Evolutionary conservation across 1,140 invertebrate genomes (phyloP).

Genomic region (Drosophila repleta): DNA sequence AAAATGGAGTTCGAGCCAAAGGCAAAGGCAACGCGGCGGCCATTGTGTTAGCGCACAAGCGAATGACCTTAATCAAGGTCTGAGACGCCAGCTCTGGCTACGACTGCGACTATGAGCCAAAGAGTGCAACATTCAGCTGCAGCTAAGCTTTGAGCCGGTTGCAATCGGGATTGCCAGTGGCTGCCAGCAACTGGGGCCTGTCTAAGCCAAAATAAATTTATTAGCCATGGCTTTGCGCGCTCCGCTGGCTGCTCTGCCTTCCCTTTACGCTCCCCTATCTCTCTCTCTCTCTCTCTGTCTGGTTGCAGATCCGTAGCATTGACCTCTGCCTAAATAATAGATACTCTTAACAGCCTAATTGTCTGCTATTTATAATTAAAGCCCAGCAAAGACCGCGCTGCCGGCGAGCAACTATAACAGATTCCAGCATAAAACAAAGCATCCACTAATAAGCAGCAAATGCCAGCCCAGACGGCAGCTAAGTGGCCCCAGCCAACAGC

Average conservation of each 20-base stretch:
- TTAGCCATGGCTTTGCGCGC: conserved; percentile 5
- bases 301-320: conserved; percentile 18
- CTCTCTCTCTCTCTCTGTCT: background rate
- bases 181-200: conserved; percentile 28
- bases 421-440: conserved; percentile 43
- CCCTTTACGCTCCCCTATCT: conserved; percentile 3
- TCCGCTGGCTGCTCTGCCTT: conserved; percentile 5
- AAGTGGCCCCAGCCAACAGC: conserved; percentile 13
- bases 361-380: conserved; percentile 51
- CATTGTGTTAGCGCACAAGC: conserved; percentile 51
- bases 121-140: background rate
- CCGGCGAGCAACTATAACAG: conserved; percentile 35
- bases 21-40: conserved; percentile 20
- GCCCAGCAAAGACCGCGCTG: conserved; percentile 25
- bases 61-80: conserved; percentile 83
- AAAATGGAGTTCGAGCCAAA: conserved; percentile 20
- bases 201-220: conserved; percentile 54
- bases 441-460: conserved; percentile 52
- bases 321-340: conserved; percentile 49
- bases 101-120: background rate
- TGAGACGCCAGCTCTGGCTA: conserved; percentile 32
- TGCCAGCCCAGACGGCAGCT: conserved; percentile 28
- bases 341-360: conserved; percentile 52
- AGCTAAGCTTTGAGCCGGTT: conserved; percentile 39
- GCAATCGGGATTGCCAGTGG: conserved; percentile 42